Base-by-base conservation (phyloP, 2,113 vertebrate genomes). In the Ammodramus savannarum region DNA sequence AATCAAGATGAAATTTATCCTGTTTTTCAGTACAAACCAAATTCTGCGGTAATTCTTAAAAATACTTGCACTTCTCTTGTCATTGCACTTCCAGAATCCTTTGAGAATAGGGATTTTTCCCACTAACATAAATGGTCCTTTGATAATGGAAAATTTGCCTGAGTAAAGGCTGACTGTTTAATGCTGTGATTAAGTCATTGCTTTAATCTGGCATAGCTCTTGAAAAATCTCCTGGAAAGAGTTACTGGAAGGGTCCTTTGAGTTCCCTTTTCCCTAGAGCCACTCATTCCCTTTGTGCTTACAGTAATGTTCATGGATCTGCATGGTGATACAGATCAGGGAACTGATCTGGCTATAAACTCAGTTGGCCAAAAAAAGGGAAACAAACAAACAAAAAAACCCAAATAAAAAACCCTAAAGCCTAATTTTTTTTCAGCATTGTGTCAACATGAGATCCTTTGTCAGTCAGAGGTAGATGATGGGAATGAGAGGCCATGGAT, bases 131-230 rank as follows among this genome's bases (percentile, higher is more conserved):
- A 95, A 87, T 0, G 25, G 68, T 86, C 61, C 88, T 95, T 95
- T 95, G 95, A 93, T 96, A 97, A 74, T 93, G 68, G 90, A 95
- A 96, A 88, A 93, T 94, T 93, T 97, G 87, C 91, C 79, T 93
- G 82, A 77, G 87, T 86, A 93, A 91, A 93, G 38, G 34, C 67
- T 93, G 93, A 61, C 69, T 89, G 29, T 90, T 94, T 86, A 93
- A 90, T 80, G 59, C 55, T 74, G 75, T 66, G 63, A 43, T 95
- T 95, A 90, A 96, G 72, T 92, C 90, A 86, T 80, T 73, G 43
- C 88, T 96, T 94, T 96, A 88, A 94, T 94, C 78, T 86, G 94
- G 63, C 29, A 71, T 51, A 80, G 49, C 34, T 86, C 82, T 95
- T 88, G 63, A 96, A 96, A 79, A 87, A 69, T 76, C 54, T 96